Evolutionary conservation across 2,113 vertebrate species (phyloP).

Genomic region (Agapornis roseicollis): DNA sequence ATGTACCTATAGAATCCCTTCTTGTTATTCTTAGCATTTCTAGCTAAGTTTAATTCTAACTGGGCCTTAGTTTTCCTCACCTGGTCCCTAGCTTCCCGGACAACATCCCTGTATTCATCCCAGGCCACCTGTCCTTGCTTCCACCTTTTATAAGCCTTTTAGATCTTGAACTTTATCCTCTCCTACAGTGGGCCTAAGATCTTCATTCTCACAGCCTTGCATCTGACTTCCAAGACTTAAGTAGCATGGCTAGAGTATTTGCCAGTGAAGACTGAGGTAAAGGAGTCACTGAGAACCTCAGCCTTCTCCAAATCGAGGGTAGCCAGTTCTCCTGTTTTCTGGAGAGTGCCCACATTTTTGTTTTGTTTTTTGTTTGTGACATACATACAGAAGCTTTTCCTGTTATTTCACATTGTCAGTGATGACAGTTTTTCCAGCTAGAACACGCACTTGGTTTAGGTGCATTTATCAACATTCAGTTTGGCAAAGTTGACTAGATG

Average conservation of each 20-base stretch:
- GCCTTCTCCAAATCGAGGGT: neutral
- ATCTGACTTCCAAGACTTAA: neutral
- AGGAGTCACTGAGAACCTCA: neutral
- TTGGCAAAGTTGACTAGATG: neutral
- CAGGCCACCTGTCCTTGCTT: too few relatives aligned
- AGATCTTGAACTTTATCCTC: neutral
- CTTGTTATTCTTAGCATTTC: too few relatives aligned
- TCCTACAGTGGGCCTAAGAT: neutral
- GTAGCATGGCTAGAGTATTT: neutral
- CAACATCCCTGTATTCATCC: too few relatives aligned
- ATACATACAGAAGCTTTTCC: neutral
- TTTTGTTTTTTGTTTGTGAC: neutral
- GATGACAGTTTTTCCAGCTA: neutral
- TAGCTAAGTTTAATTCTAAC: too few relatives aligned
- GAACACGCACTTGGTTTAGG: neutral
- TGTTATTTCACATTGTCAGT: neutral
- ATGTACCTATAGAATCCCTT: too few relatives aligned
- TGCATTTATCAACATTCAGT: neutral
- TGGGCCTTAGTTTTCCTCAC: too few relatives aligned
- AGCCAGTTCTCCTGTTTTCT: neutral
- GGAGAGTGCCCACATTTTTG: neutral
- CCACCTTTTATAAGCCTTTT: too few relatives aligned
- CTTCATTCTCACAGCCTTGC: neutral
- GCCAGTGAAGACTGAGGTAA: neutral
- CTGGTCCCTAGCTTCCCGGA: too few relatives aligned